Conservation (phyloP, 2,888 invertebrate species). For the Gasteruption jaculator region DNA sequence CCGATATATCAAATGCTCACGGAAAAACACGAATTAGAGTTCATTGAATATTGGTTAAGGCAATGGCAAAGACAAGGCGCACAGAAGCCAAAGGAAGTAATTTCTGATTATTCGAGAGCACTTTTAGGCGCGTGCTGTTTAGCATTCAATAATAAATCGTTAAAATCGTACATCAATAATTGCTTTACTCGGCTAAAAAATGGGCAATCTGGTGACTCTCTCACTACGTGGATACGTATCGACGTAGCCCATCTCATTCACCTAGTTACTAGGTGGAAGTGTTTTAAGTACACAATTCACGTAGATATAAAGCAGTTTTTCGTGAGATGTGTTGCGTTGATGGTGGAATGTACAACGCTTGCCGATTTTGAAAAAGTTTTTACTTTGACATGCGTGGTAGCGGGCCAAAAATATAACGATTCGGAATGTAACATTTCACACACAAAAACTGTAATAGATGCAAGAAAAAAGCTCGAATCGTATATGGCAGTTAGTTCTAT, state of each 20-base stretch:
- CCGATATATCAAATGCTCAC: slow-evolving; percentile 21
- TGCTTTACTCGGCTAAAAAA: slow-evolving; percentile 12
- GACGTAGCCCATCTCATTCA: slow-evolving; percentile 23
- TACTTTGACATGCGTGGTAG: slow-evolving; percentile 5
- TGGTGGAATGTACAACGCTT: slow-evolving; percentile 4
- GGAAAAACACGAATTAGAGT: slow-evolving; percentile 14
- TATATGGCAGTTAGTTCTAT: slow-evolving; percentile 1
- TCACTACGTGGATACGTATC: slow-evolving; percentile 16
- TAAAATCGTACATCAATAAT: slow-evolving; percentile 18
- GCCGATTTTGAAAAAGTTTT: slow-evolving; percentile 1
- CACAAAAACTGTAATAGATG: neutral
- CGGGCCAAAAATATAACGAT: slow-evolving; percentile 2
- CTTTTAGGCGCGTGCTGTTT: slow-evolving; percentile 16
- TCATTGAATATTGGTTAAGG: slow-evolving; percentile 14
- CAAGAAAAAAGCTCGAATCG: no score
- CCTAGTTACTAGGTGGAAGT: slow-evolving; percentile 15
- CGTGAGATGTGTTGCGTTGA: slow-evolving; percentile 16
- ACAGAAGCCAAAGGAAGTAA: slow-evolving; percentile 16
- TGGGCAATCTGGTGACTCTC: neutral
- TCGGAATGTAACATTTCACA: neutral
- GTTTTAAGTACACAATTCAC: slow-evolving; percentile 12
- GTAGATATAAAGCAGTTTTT: slow-evolving; percentile 17
- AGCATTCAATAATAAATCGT: slow-evolving; percentile 17
- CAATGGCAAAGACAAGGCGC: slow-evolving; percentile 14
- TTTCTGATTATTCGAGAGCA: no score